Percentiles rank a stretch among this genome's conserved stretches.
These are phyloP conservation scores for Villa cingulata DNA, from an alignment of 2,888 invertebrate species.

Conservation along the genomic window DNA sequence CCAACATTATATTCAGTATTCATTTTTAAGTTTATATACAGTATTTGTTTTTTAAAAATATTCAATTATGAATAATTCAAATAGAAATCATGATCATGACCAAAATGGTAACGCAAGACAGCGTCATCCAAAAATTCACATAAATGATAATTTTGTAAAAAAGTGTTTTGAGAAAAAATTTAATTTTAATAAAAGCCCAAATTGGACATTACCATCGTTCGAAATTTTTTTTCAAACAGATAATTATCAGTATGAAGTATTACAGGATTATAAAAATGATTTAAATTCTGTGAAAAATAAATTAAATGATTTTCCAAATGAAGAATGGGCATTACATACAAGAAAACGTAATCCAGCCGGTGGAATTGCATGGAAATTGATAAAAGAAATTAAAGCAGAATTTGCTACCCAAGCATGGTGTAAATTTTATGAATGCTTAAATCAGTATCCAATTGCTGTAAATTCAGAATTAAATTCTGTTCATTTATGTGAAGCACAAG, in stretches of 20 bases:
- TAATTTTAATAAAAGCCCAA: constrained; percentile 14
- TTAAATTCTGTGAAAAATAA: constrained; percentile 66
- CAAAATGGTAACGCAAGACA: too few relatives aligned
- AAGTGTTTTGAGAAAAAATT: constrained; percentile 30
- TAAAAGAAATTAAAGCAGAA: constrained; percentile 52
- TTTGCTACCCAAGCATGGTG: constrained; percentile 86
- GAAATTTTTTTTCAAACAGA: constrained; percentile 24
- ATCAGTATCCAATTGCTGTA: constrained; percentile 45
- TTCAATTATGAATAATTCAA: too few relatives aligned
- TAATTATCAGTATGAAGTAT: constrained; percentile 35
- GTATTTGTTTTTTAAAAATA: too few relatives aligned
- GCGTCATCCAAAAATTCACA: too few relatives aligned
- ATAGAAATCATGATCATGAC: too few relatives aligned
- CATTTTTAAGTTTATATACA: too few relatives aligned
- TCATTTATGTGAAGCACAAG: constrained; percentile 96
- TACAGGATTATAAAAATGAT: constrained; percentile 47
- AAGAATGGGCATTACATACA: constrained; percentile 77
- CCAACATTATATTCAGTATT: too few relatives aligned
- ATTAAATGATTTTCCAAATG: constrained; percentile 61
- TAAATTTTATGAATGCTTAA: constrained; percentile 76
- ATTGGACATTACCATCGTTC: constrained; percentile 23
- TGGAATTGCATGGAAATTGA: constrained; percentile 42
- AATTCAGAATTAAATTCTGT: constrained; percentile 46
- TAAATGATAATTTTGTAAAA: too few relatives aligned
- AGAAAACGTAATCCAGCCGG: constrained; percentile 53